Percentiles rank a stretch among this genome's conserved stretches.
Evolutionary conservation across 2,888 invertebrate genomes (phyloP).

Genomic region (Meiosimyza platycephala): DNA sequence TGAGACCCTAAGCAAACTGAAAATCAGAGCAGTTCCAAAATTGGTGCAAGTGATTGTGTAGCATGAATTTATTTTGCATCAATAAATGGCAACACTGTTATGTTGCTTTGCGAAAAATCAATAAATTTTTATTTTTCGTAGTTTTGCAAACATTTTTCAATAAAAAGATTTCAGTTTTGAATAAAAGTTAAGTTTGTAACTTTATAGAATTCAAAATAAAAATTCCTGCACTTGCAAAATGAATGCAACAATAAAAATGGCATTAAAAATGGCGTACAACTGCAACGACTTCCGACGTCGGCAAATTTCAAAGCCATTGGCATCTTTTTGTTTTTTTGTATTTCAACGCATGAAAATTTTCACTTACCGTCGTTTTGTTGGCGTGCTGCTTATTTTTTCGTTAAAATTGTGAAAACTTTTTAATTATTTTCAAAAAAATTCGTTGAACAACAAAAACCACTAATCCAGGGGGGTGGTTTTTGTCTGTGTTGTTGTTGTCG

Average conservation of each 20-base stretch:
- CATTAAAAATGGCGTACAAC: background rate
- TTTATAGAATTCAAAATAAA: no score
- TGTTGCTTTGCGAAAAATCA: conserved; percentile 37
- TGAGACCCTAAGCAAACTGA: no score
- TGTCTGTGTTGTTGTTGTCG: conserved; percentile 13
- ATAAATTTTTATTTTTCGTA: conserved; percentile 15
- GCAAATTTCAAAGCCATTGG: background rate
- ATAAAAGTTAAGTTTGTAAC: no score
- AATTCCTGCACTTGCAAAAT: background rate
- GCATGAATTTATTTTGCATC: no score
- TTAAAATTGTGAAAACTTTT: background rate
- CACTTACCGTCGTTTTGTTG: conserved; percentile 8
- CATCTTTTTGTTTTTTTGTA: background rate
- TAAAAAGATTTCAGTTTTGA: no score
- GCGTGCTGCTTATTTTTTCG: background rate
- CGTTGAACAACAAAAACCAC: conserved; percentile 52
- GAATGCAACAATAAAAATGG: background rate
- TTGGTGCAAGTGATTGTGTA: no score
- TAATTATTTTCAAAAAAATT: background rate
- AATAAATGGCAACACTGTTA: background rate
- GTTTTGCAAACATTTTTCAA: no score
- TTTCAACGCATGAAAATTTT: background rate
- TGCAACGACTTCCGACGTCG: background rate
- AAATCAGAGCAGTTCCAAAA: no score
- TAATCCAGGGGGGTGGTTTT: conserved; percentile 63